Conservation (phyloP, 2,888 invertebrate genomes). For the Cryptocephalus moraei region DNA sequence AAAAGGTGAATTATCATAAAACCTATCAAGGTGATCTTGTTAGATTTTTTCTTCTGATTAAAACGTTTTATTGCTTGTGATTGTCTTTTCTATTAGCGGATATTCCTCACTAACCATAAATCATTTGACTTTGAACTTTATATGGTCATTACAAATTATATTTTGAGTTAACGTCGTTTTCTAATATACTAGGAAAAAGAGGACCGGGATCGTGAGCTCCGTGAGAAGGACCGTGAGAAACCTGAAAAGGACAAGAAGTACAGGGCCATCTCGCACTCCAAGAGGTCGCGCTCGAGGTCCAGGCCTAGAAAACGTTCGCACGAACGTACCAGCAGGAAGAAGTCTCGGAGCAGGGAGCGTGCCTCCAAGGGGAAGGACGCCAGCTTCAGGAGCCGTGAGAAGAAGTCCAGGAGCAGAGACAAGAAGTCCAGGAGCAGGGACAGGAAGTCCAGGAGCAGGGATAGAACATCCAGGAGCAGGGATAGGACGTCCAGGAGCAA, state of each 20-base stretch:
- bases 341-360: constrained; percentile 20
- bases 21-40: too few species aligned
- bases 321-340: constrained; percentile 5
- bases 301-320: constrained; percentile 8
- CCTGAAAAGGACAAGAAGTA: constrained; percentile 39
- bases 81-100: too few species aligned
- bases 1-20: constrained; percentile 50
- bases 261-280: constrained; percentile 33
- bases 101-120: too few species aligned
- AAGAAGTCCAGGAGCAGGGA: constrained; percentile 21
- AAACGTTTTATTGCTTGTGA: too few species aligned
- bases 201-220: constrained; percentile 48
- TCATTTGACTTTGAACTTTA: too few species aligned
- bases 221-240: constrained; percentile 39
- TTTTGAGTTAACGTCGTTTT: too few species aligned
- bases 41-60: too few species aligned
- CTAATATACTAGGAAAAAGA: constrained; percentile 54
- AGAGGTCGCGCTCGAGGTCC: constrained; percentile 28
- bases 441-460: constrained; percentile 18
- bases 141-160: too few species aligned
- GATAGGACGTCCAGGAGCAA: constrained; percentile 16
- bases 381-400: constrained; percentile 17
- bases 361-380: constrained; percentile 21
- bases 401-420: constrained; percentile 19
- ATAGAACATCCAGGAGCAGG: constrained; percentile 6